Percentiles rank a stretch among this genome's conserved stretches.
Evolutionary conservation across 1,140 invertebrate genomes (phyloP).

Genomic region (Condylostylus longicornis): DNA sequence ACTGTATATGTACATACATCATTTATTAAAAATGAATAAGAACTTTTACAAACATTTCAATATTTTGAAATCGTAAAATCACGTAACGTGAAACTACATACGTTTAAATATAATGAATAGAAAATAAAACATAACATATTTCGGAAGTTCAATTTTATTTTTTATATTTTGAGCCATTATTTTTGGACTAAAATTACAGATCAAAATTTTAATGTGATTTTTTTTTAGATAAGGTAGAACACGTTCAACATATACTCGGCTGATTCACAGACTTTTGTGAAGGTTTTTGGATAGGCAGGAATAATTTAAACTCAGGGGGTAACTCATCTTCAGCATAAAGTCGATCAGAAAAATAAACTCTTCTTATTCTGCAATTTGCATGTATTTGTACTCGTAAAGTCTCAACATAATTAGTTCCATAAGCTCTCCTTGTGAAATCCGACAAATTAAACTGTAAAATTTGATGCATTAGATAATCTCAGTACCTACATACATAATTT

Average conservation of each 20-base stretch:
- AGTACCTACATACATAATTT: slow-evolving; percentile 51
- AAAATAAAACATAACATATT: too few relatives aligned
- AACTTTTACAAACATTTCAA: too few relatives aligned
- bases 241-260: not conserved
- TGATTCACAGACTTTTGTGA: slow-evolving; percentile 11
- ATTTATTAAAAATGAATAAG: too few relatives aligned
- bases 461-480: too few relatives aligned
- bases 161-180: too few relatives aligned
- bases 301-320: slow-evolving; percentile 97
- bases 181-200: too few relatives aligned
- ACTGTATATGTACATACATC: too few relatives aligned
- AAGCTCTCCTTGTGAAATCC: slow-evolving; percentile 94
- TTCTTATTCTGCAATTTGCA: slow-evolving; percentile 93
- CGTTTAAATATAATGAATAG: too few relatives aligned
- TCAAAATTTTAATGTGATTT: not conserved
- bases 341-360: slow-evolving; percentile 97
- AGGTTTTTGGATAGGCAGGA: slow-evolving; percentile 72
- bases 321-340: slow-evolving; percentile 98
- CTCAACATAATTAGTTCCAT: slow-evolving; percentile 99
- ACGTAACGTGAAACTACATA: too few relatives aligned
- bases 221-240: too few relatives aligned
- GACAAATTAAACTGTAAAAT: slow-evolving; percentile 99
- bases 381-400: slow-evolving; percentile 96
- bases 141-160: too few relatives aligned
- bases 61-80: too few relatives aligned